Evolutionary conservation across 2,797 vertebrate species (phyloP).

Genomic region (Phrynocephalus vlangalii): DNA sequence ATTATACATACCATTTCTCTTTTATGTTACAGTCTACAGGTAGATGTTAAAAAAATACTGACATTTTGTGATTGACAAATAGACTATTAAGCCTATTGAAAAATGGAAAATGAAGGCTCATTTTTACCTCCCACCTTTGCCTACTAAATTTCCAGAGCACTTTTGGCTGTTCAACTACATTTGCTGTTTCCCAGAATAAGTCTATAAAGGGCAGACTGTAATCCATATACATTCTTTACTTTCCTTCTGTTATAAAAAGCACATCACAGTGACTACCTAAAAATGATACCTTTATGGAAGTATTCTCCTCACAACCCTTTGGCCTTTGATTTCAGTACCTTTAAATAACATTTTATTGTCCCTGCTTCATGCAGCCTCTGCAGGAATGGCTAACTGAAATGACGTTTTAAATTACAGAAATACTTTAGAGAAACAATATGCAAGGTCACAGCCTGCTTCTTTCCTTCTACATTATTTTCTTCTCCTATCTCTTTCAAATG

Average conservation of each 20-base stretch:
- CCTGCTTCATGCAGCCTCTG: conserved; percentile 22
- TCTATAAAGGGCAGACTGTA: conserved; percentile 24
- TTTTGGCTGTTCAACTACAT: conserved; percentile 51
- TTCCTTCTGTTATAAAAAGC: conserved; percentile 45
- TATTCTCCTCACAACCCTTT: background rate
- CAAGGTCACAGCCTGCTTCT: background rate
- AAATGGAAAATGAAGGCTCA: conserved; percentile 48
- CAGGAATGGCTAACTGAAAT: conserved; percentile 31
- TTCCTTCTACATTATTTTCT: background rate
- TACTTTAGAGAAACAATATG: conserved; percentile 31
- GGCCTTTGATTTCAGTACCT: conserved; percentile 33
- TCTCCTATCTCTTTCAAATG: background rate
- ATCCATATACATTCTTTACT: conserved; percentile 44
- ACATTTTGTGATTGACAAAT: conserved; percentile 15
- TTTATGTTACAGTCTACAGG: conserved; percentile 9
- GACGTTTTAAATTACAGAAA: conserved; percentile 38
- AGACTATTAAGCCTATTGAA: conserved; percentile 36
- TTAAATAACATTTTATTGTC: conserved; percentile 32
- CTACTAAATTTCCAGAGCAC: conserved; percentile 40
- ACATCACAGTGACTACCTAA: conserved; percentile 48
- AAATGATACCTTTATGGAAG: conserved; percentile 42
- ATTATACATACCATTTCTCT: background rate
- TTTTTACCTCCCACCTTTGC: conserved; percentile 55
- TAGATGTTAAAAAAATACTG: conserved; percentile 26
- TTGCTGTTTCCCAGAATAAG: conserved; percentile 43